phyloP scores from a whole-genome alignment of 92 coral and sea anemone species.

The Micromussa lordhowensis region DNA sequence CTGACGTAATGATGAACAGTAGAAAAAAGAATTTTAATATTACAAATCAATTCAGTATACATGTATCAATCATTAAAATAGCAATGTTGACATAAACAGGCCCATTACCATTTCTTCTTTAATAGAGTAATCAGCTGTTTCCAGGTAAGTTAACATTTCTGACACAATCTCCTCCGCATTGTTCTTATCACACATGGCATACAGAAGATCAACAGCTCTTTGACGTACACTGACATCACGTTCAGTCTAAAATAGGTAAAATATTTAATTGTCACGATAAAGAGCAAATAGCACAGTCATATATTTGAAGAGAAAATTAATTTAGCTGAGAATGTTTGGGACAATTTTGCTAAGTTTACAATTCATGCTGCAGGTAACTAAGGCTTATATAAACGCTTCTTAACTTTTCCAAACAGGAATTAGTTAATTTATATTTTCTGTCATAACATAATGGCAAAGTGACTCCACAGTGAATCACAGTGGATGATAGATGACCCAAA shows the following conservation, averaged over 20 bases:
- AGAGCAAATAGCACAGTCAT: not conserved
- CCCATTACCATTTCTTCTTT: conserved; percentile 92
- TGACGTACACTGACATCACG: conserved; percentile 99
- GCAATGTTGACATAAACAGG: not conserved
- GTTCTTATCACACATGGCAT: conserved; percentile 98
- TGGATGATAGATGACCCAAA: no score
- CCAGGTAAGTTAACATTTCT: conserved; percentile 93
- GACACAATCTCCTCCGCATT: conserved; percentile 98
- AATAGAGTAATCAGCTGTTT: conserved; percentile 97
- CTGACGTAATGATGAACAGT: conserved; percentile 35
- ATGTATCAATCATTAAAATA: not conserved
- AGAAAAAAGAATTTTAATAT: no score
- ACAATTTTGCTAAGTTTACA: no score
- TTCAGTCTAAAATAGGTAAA: conserved; percentile 73
- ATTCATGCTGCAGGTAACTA: no score
- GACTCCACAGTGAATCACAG: no score
- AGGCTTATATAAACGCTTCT: no score
- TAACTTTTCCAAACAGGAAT: no score
- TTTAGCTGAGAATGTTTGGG: no score
- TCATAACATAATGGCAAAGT: no score
- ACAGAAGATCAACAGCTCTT: conserved; percentile 95
- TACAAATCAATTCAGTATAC: no score
- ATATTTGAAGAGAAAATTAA: no score
- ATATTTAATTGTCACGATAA: not conserved
- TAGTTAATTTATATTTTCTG: no score